Evolutionary conservation across 1,140 invertebrate species (phyloP), one percentile per base, ranked within the genome.

Genomic region (Pteromalus puparum): DNA sequence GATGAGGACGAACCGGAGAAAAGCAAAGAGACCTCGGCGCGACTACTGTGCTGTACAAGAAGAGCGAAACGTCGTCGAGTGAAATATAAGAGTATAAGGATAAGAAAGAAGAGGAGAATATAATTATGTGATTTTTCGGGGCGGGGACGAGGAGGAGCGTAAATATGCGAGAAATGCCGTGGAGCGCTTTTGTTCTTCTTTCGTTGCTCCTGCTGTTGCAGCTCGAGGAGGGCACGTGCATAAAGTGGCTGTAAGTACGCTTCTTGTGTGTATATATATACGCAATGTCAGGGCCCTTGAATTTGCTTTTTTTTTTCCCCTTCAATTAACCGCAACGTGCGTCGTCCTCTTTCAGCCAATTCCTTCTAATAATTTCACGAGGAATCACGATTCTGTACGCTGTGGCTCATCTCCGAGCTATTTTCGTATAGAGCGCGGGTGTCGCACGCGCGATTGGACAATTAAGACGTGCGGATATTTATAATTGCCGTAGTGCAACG

Each of bases 201-300:
- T 75, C 81, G 81, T 79, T 92, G 53, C 82, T 93, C 42, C 81
- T 93, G 34, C 86, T 91, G 65, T 80, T 93, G 34, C 86, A 90
- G 53, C 84, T 90, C 12, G 88, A 90, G 79, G 89, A 88, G 83
- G 91, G 89, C 86, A 86, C 87, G 86, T 92, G 92, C 89, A 93
- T 93, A 87, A 93, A 93, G 90, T 93, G 92, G 92, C 89, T 93
- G 92, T 93, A 87, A 93, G 92, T 93, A 90, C 61, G n/a, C 68
- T 30, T 78, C 46, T 77, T 48, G 1, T 21, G 7, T 48, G 4
- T 13, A 34, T 18, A n/a, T n/a, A 5, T 34, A 0, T 34, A 1
- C 30, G 30, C 30, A 5, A 30, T 34, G 10, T 24, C 1, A n/a
- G 9, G 65, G 68, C 72, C 74, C 53, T 68, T 34, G 28, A 61